A percentile compares a stretch with the other conserved stretches of the same genome.
Evolutionary conservation across 2,888 invertebrate species (phyloP).

Genomic region (Drosophila mimetica): DNA sequence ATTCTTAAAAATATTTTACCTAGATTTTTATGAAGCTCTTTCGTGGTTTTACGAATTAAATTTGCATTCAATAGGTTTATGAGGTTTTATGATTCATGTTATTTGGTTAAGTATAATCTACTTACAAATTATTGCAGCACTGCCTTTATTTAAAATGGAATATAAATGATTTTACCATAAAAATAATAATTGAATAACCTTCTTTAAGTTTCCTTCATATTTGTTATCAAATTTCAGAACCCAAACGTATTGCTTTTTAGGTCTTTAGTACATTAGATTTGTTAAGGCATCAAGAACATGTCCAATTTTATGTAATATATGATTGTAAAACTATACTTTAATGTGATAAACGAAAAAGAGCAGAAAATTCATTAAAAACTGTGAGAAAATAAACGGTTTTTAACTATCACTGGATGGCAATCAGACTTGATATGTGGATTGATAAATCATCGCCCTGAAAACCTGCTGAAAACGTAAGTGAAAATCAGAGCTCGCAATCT

Average conservation of each 20-base stretch:
- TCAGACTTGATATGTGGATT: slow-evolving; percentile 52
- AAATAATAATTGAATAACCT: no score
- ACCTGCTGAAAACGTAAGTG: background rate
- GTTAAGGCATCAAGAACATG: slow-evolving; percentile 51
- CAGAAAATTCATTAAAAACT: slow-evolving; percentile 37
- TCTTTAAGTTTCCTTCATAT: background rate
- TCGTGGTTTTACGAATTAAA: no score
- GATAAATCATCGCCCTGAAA: slow-evolving; percentile 32
- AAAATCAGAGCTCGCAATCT: slow-evolving; percentile 50
- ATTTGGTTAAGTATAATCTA: no score
- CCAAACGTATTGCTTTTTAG: slow-evolving; percentile 33
- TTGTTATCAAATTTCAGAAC: background rate
- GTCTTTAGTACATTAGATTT: slow-evolving; percentile 59
- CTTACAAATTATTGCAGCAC: background rate
- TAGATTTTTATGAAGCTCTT: background rate
- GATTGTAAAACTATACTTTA: slow-evolving; percentile 65
- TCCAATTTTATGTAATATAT: slow-evolving; percentile 64
- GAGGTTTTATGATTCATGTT: background rate
- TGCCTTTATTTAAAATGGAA: background rate
- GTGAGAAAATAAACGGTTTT: slow-evolving; percentile 65
- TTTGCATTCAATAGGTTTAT: background rate
- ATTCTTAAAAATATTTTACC: background rate
- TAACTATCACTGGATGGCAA: slow-evolving; percentile 37
- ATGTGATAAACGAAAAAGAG: slow-evolving; percentile 69
- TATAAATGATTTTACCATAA: no score